phyloP scores from a whole-genome alignment of 2,888 invertebrate species.

The Eutolmus rufibarbis region DNA sequence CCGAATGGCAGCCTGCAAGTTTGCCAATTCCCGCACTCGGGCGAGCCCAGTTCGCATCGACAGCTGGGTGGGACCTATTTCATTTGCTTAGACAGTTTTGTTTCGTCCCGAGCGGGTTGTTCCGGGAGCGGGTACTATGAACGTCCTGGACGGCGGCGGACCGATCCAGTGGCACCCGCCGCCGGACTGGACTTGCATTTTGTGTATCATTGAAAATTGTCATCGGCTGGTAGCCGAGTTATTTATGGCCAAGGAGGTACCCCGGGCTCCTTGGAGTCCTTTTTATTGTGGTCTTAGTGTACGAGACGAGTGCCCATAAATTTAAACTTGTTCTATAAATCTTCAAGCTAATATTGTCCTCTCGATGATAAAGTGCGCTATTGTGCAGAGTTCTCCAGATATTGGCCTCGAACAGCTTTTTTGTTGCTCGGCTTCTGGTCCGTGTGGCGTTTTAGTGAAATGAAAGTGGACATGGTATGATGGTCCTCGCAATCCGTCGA shows the following conservation, averaged over 20 bases:
- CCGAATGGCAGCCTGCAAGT: background rate
- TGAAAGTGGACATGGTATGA: constrained; percentile 27
- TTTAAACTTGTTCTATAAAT: constrained; percentile 48
- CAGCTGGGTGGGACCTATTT: constrained; percentile 11
- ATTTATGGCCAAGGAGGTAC: constrained; percentile 26
- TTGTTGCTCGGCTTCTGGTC: constrained; percentile 8
- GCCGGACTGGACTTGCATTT: constrained; percentile 32
- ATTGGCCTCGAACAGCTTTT: constrained; percentile 14
- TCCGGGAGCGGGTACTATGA: background rate
- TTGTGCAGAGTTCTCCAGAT: constrained; percentile 29
- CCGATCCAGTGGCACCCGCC: background rate
- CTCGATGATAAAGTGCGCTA: constrained; percentile 43
- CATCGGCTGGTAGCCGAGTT: constrained; percentile 28
- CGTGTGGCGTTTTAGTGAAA: constrained; percentile 15
- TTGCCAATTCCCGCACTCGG: background rate
- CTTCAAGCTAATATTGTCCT: constrained; percentile 46
- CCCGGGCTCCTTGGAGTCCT: background rate
- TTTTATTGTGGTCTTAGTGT: constrained; percentile 24
- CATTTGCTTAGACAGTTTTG: constrained; percentile 2
- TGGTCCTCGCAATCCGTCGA: constrained; percentile 22
- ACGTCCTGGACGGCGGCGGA: background rate
- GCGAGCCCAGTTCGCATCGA: background rate
- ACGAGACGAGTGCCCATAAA: constrained; percentile 42
- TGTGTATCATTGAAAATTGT: constrained; percentile 42
- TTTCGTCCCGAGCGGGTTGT: background rate